Base-by-base conservation (phyloP, 2,113 vertebrate species). In the Atractosteus spatula region DNA sequence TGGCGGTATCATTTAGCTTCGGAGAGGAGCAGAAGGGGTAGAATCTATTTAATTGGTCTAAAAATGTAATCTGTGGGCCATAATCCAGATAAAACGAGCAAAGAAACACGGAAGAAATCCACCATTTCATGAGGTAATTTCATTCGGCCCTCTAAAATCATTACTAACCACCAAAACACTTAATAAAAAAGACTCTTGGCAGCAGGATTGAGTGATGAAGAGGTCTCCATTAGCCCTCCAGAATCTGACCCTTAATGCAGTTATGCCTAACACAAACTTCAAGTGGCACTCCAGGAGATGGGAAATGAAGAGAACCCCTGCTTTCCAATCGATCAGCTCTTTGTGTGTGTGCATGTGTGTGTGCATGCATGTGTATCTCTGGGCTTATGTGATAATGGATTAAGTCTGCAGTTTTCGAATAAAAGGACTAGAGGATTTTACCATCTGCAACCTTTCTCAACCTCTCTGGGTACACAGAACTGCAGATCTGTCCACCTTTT, bases 171-270 rank as follows among this genome's bases (percentile, higher is more conserved):
- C 80, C 83, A 78, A 74, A 89, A 83, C 76, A 85, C 74, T 90
- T 91, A 91, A 89, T 93, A 88, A 88, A 88, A 89, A 87, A 70
- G 42, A 85, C 70, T 88, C 56, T 79, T 77, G 78, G 86, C 79
- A 70, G 55, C 82, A 80, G 81, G 81, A 81, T 80, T 87, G 77
- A 88, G 82, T 85, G 79, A 83, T 85, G 78, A 90, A 87, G 79
- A 88, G 77, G 76, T 84, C 84, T 81, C 79, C 79, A 79, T 81
- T 73, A 87, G 82, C 83, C 87, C 83, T 77, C 75, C 75, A 74
- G 75, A 83, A 82, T 82, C 81, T 8, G 54, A 88, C 81, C 83
- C 80, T 81, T 85, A 92, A 92, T 87, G 88, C 65, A 85, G 85
- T 89, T 90, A 91, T 59, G 82, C 67, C 71, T 78, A 82, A 81